These are phyloP conservation scores for Loxodonta africana DNA, from an alignment of 2,113 vertebrate genomes.

Conservation along the genomic window DNA sequence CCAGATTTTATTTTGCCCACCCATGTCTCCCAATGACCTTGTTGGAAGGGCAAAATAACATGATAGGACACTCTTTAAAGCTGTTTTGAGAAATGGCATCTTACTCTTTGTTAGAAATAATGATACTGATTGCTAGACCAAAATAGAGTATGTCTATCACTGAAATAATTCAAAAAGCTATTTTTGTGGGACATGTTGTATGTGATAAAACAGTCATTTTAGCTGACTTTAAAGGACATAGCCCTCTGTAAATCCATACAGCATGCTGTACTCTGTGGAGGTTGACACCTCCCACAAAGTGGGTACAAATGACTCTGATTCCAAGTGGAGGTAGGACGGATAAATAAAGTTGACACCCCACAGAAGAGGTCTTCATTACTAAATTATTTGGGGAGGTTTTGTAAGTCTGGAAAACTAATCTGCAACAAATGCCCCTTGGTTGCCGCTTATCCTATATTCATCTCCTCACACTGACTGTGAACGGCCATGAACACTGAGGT, in stretches of 20 bases:
- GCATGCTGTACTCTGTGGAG: not conserved
- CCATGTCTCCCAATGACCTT: constrained; percentile 41
- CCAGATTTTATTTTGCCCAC: not conserved
- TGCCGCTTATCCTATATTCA: constrained; percentile 20
- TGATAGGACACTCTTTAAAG: not conserved
- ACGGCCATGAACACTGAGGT: accelerated
- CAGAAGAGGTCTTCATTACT: constrained; percentile 81
- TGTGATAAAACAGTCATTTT: constrained; percentile 66
- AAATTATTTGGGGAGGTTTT: constrained; percentile 72
- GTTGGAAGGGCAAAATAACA: constrained; percentile 43
- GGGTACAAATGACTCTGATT: constrained; percentile 82
- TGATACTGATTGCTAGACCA: constrained; percentile 45
- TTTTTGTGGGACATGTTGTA: constrained; percentile 70
- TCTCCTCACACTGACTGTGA: not conserved
- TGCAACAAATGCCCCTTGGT: constrained; percentile 48
- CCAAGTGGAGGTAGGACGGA: constrained; percentile 57
- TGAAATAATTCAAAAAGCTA: constrained; percentile 74
- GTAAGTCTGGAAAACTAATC: constrained; percentile 62
- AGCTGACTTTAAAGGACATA: constrained; percentile 74
- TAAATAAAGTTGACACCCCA: constrained; percentile 75
- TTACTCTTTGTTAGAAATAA: constrained; percentile 59
- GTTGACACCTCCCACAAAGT: constrained; percentile 77
- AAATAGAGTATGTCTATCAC: constrained; percentile 48
- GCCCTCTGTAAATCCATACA: constrained; percentile 61
- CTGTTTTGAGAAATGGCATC: constrained; percentile 61